Conservation (phyloP, 1,140 invertebrate species). For the Drosophila nasuta region DNA sequence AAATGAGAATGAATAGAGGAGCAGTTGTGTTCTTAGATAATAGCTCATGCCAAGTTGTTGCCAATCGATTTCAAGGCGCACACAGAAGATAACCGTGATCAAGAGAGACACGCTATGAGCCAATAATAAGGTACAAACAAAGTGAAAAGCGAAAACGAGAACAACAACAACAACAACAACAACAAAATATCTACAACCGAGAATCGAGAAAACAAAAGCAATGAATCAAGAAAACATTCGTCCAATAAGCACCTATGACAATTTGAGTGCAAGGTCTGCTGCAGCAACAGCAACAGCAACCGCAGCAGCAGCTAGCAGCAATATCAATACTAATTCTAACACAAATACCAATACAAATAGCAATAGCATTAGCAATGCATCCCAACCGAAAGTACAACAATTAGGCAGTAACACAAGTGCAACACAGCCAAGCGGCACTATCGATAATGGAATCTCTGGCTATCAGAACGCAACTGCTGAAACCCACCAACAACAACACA, state of each 20-base stretch:
- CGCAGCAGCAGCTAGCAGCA: neutral
- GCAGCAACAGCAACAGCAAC: neutral
- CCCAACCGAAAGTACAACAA: conserved; percentile 17
- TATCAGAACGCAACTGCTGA: conserved; percentile 7
- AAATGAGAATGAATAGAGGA: neutral
- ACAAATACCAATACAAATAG: neutral
- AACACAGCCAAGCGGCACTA: neutral
- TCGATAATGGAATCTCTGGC: conserved; percentile 7
- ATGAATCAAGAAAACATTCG: conserved; percentile 68
- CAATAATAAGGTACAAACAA: neutral
- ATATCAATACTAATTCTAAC: neutral
- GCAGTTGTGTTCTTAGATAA: neutral
- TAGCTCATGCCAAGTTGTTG: conserved; percentile 1
- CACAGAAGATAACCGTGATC: conserved; percentile 3
- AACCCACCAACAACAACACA: neutral
- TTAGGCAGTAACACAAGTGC: conserved; percentile 8
- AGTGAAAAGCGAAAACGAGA: neutral
- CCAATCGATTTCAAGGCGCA: conserved; percentile 1
- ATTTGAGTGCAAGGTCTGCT: conserved; percentile 54
- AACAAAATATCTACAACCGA: conserved; percentile 5
- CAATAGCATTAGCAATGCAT: conserved; percentile 5
- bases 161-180: too few species aligned
- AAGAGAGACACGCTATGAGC: neutral
- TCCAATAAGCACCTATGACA: conserved; percentile 81
- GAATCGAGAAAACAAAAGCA: conserved; percentile 11